A percentile compares a stretch with the other conserved stretches of the same genome.
Evolutionary conservation across 2,113 vertebrate species (phyloP).

Genomic region (Ciconia boyciana): DNA sequence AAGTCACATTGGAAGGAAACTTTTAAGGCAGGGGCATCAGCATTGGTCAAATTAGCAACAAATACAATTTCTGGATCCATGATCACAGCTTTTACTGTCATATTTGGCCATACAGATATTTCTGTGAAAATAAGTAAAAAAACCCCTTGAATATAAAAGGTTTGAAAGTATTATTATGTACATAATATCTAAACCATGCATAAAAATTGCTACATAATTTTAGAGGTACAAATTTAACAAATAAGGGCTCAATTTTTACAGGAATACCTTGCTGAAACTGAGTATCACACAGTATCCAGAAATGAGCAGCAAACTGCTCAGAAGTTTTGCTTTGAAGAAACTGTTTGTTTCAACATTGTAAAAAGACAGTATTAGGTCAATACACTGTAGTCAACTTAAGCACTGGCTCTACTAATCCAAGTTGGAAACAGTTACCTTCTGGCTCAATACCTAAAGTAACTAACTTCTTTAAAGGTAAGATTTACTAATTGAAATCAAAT

Average conservation of each 20-base stretch:
- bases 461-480: background rate
- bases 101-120: slow-evolving; percentile 42
- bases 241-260: background rate
- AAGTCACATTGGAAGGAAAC: slow-evolving; percentile 90
- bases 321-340: background rate
- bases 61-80: slow-evolving; percentile 95
- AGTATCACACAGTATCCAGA: background rate
- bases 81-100: slow-evolving; percentile 78
- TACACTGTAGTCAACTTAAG: background rate
- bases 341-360: background rate
- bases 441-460: background rate
- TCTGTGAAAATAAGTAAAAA: slow-evolving; percentile 44
- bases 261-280: background rate
- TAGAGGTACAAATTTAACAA: background rate
- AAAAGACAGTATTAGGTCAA: background rate
- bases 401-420: background rate
- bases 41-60: slow-evolving; percentile 88
- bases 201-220: background rate
- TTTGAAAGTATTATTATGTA: background rate
- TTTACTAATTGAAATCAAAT: background rate
- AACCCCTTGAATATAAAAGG: background rate
- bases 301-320: background rate
- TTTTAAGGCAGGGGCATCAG: slow-evolving; percentile 86
- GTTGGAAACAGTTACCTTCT: background rate
- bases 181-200: background rate